These are phyloP conservation scores for Penaeus vannamei DNA, from an alignment of 1,140 invertebrate species.

Conservation along the genomic window DNA sequence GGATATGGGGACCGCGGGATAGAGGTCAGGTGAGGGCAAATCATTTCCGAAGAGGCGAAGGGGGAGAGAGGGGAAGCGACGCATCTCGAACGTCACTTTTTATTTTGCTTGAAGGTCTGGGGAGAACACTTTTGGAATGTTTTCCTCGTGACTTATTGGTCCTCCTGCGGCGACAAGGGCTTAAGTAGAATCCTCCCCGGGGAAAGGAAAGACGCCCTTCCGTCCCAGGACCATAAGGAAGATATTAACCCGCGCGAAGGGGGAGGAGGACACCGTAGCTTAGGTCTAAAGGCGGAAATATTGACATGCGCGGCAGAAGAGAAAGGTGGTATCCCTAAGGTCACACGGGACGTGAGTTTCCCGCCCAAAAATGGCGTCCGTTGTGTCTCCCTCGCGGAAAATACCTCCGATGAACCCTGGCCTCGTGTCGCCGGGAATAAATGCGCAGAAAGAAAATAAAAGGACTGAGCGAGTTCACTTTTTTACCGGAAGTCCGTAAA, in stretches of 20 bases:
- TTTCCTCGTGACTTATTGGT: constrained; percentile 36
- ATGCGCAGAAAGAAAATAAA: constrained; percentile 36
- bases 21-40: constrained; percentile 63
- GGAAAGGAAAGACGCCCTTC: background rate
- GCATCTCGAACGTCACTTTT: constrained; percentile 48
- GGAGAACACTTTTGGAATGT: constrained; percentile 47
- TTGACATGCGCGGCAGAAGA: constrained; percentile 40
- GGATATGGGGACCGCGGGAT: background rate
- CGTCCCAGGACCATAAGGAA: background rate
- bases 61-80: background rate
- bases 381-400: constrained; percentile 23
- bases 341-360: constrained; percentile 43
- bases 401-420: constrained; percentile 24
- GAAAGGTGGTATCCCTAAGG: constrained; percentile 42
- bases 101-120: constrained; percentile 26
- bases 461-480: background rate
- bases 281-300: constrained; percentile 20
- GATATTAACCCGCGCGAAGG: too few relatives aligned
- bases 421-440: constrained; percentile 14
- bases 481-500: constrained; percentile 28
- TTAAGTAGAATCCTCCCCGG: background rate
- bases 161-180: constrained; percentile 6
- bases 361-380: constrained; percentile 27
- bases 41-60: constrained; percentile 53
- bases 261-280: background rate